Evolutionary conservation across 1,140 invertebrate species (phyloP), one percentile per base, ranked within the genome.

Genomic region (Oppia nitens): DNA sequence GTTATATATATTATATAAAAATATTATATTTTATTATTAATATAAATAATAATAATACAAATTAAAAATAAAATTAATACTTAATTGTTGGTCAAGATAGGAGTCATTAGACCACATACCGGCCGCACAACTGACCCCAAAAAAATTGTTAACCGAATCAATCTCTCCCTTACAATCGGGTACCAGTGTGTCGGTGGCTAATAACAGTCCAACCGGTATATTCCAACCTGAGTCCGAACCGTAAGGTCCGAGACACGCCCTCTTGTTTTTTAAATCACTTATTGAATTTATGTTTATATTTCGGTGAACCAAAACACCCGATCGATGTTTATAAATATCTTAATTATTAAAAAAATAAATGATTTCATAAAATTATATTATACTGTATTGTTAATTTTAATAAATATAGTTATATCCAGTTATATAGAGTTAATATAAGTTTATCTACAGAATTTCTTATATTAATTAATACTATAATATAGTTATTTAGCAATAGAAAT

Each of bases 151-250:
- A 11, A 81, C 78, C 0, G 83, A 78, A 0, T 82, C 83, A 48
- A 83, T 74, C 53, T 77, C 75, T 1, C 77, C 75, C 66, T 82
- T 77, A 57, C 79, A 78, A 60, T 83, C 75, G 21, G 79, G 76
- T 27, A 77, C 76, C 59, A 87, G 75, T 1, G 84, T 70, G 0
- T 78, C 75, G 57, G 78, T 75, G 47, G 81, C 79, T 69, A 82
- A 79, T 20, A 87, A 70, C 73, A 84, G 66, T 2, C 70, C 67
- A 17, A 73, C 64, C 0, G 72, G 72, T 9, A 73, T 71, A 72
- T 84, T 83, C 71, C 85, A 87, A 24, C 83, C 84, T 12, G 83
- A 81, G 64, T 85, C 85, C 57, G 83, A 76, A 26, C 83, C 82
- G 29, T 84, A 79, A 1, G 83, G 83, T 0, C 83, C 85, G 67